Percentiles rank a stretch among this genome's conserved stretches.
Conservation (phyloP, 2,888 invertebrate genomes). For the Desoria tigrina region DNA sequence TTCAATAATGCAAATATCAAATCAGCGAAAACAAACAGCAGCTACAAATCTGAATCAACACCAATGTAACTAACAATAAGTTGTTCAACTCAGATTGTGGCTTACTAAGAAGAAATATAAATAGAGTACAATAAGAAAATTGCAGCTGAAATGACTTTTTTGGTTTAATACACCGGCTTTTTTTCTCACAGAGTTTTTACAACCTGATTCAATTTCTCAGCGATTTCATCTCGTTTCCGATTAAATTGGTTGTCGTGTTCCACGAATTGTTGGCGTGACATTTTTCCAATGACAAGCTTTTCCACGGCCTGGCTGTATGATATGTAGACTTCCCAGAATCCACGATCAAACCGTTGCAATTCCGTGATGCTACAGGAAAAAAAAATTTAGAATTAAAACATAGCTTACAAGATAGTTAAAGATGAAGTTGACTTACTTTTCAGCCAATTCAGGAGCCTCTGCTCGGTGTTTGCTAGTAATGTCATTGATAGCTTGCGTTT, state of each 20-base stretch:
- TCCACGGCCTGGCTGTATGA: slow-evolving; percentile 64
- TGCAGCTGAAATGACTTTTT: slow-evolving; percentile 12
- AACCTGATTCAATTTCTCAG: slow-evolving; percentile 61
- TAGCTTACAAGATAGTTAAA: background rate
- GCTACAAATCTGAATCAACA: no score
- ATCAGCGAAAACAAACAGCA: no score
- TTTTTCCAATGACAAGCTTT: slow-evolving; percentile 65
- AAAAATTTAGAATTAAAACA: background rate
- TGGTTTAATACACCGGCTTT: background rate
- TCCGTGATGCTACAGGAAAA: slow-evolving; percentile 39
- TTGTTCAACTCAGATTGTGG: no score
- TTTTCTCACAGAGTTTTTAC: slow-evolving; percentile 56
- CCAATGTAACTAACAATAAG: no score
- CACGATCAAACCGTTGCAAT: slow-evolving; percentile 51
- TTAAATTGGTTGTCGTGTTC: slow-evolving; percentile 63
- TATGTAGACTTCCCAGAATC: slow-evolving; percentile 56
- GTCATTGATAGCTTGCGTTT: slow-evolving; percentile 61
- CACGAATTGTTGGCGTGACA: slow-evolving; percentile 64
- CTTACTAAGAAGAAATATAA: no score
- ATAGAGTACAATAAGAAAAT: no score
- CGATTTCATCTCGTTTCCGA: slow-evolving; percentile 64
- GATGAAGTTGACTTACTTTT: slow-evolving; percentile 57
- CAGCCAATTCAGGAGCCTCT: slow-evolving; percentile 65
- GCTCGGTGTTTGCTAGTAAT: slow-evolving; percentile 62
- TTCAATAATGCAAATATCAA: no score